Evolutionary conservation across 2,113 vertebrate genomes (phyloP), one percentile per base, ranked within the genome.

Genomic region (Corythornis madagascariensis): DNA sequence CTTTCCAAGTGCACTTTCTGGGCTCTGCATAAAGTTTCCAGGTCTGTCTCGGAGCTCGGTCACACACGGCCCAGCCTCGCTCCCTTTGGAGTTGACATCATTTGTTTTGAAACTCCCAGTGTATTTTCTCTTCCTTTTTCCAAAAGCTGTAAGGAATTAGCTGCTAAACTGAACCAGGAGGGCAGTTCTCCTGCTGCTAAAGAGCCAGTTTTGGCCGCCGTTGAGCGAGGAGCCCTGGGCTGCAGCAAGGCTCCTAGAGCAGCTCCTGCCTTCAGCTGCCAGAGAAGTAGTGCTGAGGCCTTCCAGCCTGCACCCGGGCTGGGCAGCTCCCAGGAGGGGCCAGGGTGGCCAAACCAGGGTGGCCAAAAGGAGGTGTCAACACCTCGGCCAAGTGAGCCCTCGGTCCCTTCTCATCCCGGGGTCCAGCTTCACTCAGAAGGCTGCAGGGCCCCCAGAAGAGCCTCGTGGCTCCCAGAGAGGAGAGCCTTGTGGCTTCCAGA

Each of bases 21-120:
- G 89, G 83, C 78, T 93, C 61, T 93, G 91, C 88, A 50, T 94
- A 43, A 43, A 85, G 69, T 93, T 96, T 97, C 95, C 96, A 97
- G 97, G 83, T 95, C 95, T 88, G 92, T 91, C 91, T 93, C 75
- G 92, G 92, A 78, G 35, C 96, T 94, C 86, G 83, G 74, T 82
- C 88, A 94, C 95, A 94, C 92, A 89, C 22, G 92, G 94, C 96
- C 91, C 96, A 94, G 1, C 89, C 94, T 77, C 10, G 18, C 78
- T 97, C 96, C 97, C 97, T 83, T 77, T 6, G 96, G 96, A 95
- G 91, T 96, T 97, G 96, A 89, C 97, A 94, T 98, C 97, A 98
- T 97, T 97, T 98, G 97, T 98, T 98, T 98, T 97, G 88, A 94
- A 95, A 88, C 85, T 96, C 93, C 93, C 15, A 25, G 38, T 92